A percentile compares a stretch with the other conserved stretches of the same genome.
Evolutionary conservation across 2,797 vertebrate species (phyloP).

Genomic region (Xerus rutilus): DNA sequence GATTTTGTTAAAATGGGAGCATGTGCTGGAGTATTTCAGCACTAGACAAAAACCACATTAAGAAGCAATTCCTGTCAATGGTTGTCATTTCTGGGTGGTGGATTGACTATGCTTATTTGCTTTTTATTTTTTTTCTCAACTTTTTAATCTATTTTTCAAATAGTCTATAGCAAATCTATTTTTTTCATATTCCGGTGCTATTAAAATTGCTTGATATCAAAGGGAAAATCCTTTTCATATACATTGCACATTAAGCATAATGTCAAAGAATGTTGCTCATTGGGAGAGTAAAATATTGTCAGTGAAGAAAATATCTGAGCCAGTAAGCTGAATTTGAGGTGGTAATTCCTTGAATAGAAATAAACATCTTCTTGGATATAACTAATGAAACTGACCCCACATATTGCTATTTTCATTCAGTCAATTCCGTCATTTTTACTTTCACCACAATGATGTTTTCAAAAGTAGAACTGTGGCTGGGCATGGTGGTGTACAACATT

Average conservation of each 20-base stretch:
- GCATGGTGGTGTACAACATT: no score
- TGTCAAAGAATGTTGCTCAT: not conserved
- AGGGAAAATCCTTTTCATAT: not conserved
- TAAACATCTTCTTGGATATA: not conserved
- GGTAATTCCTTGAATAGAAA: conserved; percentile 65
- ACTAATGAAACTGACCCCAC: conserved; percentile 25
- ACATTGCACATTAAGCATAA: not conserved
- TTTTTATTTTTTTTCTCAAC: not conserved
- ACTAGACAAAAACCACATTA: not conserved
- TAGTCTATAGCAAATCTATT: not conserved
- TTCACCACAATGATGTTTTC: not conserved
- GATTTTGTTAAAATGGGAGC: conserved; percentile 1
- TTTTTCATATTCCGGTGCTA: not conserved
- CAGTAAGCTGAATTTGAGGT: conserved; percentile 66
- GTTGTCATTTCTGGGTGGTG: not conserved
- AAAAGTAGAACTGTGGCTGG: not conserved
- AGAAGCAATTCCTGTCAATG: not conserved
- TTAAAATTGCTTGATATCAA: conserved; percentile 16
- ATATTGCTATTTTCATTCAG: not conserved
- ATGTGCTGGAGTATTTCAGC: not conserved
- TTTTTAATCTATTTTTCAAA: conserved; percentile 21
- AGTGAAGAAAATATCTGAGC: not conserved
- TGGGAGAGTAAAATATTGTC: not conserved
- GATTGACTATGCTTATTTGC: not conserved
- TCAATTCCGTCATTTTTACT: not conserved